Conservation (phyloP, 2,888 invertebrate species). For the Aleiodes alternator region DNA sequence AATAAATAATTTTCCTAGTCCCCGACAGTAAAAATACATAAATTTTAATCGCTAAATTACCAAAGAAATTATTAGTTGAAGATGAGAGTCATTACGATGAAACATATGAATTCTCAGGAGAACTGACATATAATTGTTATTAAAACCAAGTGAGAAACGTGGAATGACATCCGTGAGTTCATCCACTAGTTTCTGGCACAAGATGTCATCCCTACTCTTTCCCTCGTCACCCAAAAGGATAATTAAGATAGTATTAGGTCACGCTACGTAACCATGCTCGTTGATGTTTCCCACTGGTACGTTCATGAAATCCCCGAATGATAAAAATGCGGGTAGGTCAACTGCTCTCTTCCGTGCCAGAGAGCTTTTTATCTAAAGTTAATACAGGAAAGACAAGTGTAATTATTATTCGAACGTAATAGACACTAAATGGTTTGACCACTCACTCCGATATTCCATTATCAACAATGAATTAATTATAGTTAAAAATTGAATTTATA, state of each 20-base stretch:
- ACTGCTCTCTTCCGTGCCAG: slow-evolving; percentile 17
- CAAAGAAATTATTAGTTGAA: neutral
- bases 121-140: slow-evolving; percentile 24
- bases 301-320: slow-evolving; percentile 46
- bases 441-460: too few species aligned
- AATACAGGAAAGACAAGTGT: slow-evolving; percentile 5
- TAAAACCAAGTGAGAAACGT: neutral
- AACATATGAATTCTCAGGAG: slow-evolving; percentile 13
- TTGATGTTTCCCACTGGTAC: slow-evolving; percentile 47
- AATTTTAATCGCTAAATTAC: slow-evolving; percentile 18
- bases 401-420: neutral
- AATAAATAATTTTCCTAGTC: neutral
- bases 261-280: slow-evolving; percentile 49
- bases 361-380: neutral
- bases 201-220: slow-evolving; percentile 22
- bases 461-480: too few species aligned
- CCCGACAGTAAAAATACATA: neutral
- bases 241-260: slow-evolving; percentile 54
- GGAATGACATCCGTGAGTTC: slow-evolving; percentile 8
- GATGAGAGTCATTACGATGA: slow-evolving; percentile 11
- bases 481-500: too few species aligned
- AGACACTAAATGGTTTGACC: too few species aligned
- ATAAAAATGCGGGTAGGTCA: slow-evolving; percentile 16
- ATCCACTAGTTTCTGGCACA: slow-evolving; percentile 8
- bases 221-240: slow-evolving; percentile 44